These are phyloP conservation scores for Labroides dimidiatus DNA, from an alignment of 2,797 vertebrate genomes.

Conservation along the genomic window DNA sequence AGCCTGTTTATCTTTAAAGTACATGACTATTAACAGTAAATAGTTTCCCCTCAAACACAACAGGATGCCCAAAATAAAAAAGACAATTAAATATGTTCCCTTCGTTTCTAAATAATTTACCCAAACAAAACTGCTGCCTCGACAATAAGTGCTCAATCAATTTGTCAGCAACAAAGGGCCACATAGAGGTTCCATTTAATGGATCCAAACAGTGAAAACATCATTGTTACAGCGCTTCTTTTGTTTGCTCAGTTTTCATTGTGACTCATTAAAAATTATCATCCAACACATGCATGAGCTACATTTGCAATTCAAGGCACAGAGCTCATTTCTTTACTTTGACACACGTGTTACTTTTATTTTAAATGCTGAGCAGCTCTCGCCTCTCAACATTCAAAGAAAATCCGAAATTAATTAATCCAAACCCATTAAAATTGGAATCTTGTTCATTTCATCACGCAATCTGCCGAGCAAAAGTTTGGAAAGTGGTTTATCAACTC, in stretches of 20 bases:
- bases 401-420: conserved; percentile 10
- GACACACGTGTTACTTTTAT: conserved; percentile 1
- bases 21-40: conserved; percentile 47
- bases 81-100: conserved; percentile 56
- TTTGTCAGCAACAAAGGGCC: conserved; percentile 19
- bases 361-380: neutral
- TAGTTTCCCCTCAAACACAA: conserved; percentile 35
- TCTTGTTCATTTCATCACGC: neutral
- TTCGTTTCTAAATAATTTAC: conserved; percentile 43
- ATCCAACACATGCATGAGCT: conserved; percentile 18
- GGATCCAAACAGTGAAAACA: conserved; percentile 17
- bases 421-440: conserved; percentile 22
- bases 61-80: conserved; percentile 37
- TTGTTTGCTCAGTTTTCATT: conserved; percentile 30
- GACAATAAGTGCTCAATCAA: conserved; percentile 27
- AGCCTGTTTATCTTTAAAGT: conserved; percentile 49
- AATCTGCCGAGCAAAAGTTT: conserved; percentile 14
- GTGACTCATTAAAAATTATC: conserved; percentile 43
- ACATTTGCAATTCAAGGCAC: conserved; percentile 32
- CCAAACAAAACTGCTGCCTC: conserved; percentile 35
- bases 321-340: conserved; percentile 16
- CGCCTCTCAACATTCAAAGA: neutral
- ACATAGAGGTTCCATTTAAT: conserved; percentile 17
- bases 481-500: conserved; percentile 19
- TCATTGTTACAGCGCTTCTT: conserved; percentile 20